Conservation (phyloP, 2,888 invertebrate species). For the Drosophila niveifrons region DNA sequence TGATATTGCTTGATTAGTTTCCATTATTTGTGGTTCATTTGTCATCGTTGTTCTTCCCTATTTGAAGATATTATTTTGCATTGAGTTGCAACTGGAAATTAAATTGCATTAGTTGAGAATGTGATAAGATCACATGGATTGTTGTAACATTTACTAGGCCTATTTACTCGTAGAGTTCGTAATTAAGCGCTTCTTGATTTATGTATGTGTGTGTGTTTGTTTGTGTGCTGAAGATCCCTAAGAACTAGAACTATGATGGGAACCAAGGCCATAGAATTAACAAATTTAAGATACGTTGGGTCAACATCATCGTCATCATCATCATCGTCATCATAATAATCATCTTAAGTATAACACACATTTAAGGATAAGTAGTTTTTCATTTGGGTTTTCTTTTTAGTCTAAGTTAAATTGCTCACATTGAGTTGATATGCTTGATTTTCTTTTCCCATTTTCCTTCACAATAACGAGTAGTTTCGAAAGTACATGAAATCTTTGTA, state of each 20-base stretch:
- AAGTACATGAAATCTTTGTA: conserved; percentile 54
- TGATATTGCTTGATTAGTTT: conserved; percentile 65
- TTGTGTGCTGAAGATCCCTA: conserved; percentile 68
- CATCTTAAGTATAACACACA: conserved; percentile 36
- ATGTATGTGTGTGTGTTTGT: conserved; percentile 31
- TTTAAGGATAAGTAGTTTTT: conserved; percentile 22
- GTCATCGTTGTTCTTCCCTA: conserved; percentile 4
- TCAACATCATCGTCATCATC: conserved; percentile 14
- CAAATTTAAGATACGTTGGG: conserved; percentile 53
- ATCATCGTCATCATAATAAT: conserved; percentile 11
- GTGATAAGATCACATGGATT: conserved; percentile 46
- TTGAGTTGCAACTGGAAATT: conserved; percentile 34
- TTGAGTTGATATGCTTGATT: conserved; percentile 69
- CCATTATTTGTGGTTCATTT: conserved; percentile 49
- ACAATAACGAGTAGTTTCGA: conserved; percentile 54
- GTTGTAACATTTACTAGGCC: conserved; percentile 38
- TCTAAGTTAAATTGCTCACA: conserved; percentile 73
- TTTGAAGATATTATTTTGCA: background rate
- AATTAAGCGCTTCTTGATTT: conserved; percentile 32
- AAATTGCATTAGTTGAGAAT: conserved; percentile 25
- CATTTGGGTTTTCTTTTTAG: conserved; percentile 33
- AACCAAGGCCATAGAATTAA: conserved; percentile 50
- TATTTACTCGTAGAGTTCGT: conserved; percentile 44
- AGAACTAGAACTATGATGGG: conserved; percentile 39
- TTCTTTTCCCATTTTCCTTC: conserved; percentile 37